A percentile compares a stretch with the other conserved stretches of the same genome.
Conservation (phyloP, 2,113 vertebrate species). For the Tyrannus savana region DNA sequence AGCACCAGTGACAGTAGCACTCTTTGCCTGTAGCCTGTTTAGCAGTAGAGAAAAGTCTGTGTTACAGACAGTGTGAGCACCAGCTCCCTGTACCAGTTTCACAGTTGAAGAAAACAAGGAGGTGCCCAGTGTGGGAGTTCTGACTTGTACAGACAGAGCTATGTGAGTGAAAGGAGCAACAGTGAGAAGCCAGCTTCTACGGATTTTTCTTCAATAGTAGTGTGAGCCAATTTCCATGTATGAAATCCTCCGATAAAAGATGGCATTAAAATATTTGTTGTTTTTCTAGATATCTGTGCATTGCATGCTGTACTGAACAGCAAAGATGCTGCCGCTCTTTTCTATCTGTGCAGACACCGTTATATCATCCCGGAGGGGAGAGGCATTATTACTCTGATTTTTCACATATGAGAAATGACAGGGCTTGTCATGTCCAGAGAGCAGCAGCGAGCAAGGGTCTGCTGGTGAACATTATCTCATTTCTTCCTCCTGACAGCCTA, state of each 20-base stretch:
- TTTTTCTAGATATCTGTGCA: background rate
- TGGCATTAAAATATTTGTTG: background rate
- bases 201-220: background rate
- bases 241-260: background rate
- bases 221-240: background rate
- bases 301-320: background rate
- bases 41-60: background rate
- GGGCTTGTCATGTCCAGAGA: constrained; percentile 38
- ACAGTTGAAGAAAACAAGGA: background rate
- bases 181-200: background rate
- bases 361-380: constrained; percentile 18
- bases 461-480: constrained; percentile 35
- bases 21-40: background rate
- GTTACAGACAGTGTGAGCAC: background rate
- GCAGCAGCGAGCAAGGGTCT: constrained; percentile 14
- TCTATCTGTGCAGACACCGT: background rate
- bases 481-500: constrained; percentile 28
- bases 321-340: background rate
- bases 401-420: constrained; percentile 54
- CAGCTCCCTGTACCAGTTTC: background rate
- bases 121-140: background rate
- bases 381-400: constrained; percentile 14
- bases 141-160: background rate
- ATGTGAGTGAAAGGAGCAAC: background rate
- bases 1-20: background rate